Evolutionary conservation across 2,888 invertebrate genomes (phyloP), one percentile per base, ranked within the genome.

Genomic region (Pinctada fucata): DNA sequence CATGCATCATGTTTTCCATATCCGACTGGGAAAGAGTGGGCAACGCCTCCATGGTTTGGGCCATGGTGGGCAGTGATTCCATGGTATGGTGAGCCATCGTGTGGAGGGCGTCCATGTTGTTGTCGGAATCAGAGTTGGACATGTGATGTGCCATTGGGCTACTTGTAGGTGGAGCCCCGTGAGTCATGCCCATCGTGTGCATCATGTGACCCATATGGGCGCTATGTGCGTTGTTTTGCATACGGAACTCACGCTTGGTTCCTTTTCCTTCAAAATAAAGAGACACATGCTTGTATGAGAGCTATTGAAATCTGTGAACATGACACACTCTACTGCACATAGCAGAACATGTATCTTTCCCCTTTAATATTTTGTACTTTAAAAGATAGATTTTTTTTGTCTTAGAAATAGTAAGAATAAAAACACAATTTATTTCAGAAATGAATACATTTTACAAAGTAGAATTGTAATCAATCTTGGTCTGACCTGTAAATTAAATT

Each of bases 21-120:
- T 74, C 74, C n/a, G 74, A 72, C 16, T 72, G 58, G 48, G 72
- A 72, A 72, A 72, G 72, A n/a, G 72, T 72, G 63, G 72, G 63
- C 4, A 72, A 49, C 5, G 72, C 63, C 64, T 72, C 72, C 64
- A 72, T 58, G 71, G 52, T 10, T 66, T 45, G 52, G 48, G 49
- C 51, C 70, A 70, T 70, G 16, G 49, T 70, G n/a, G 3, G 3
- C 31, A 47, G 68, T 3, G 8, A 31, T 68, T 72, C 72, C 13
- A 48, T 47, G 13, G 48, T 65, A 65, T 48, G 64, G 49, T 58
- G 64, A 3, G 47, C 72, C 72, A 72, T 72, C 3, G 72, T 52
- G 58, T 51, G 50, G 45, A 72, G 51, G 47, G 6, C 52, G 58
- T 72, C 51, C 58, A 72, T 51, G 45, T 45, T 72, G 52, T 72